Base-by-base conservation (phyloP, 2,113 vertebrate genomes). In the Caranx melampygus region DNA sequence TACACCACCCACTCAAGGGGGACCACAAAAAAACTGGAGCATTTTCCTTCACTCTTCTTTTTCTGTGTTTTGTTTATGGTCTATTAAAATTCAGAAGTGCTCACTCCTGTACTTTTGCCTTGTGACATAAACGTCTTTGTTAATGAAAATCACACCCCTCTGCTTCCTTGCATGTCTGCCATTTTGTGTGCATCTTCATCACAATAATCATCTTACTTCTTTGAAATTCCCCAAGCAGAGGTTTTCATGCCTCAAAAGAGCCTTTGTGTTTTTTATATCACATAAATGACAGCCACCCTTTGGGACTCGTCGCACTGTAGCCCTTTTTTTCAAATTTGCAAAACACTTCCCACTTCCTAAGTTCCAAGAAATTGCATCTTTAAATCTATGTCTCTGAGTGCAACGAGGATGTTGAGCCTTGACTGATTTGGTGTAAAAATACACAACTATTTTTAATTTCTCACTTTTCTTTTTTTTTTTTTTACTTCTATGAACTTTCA, bases 231-330 rank as follows among this genome's bases (percentile, higher is more conserved):
- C 61, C 16, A 45, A 78, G 77, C 49, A 78, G 26, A 5, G 4
- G 5, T 75, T 85, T 89, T 84, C 58, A 72, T 62, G 65, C 75
- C 65, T 88, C 81, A 67, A 63, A 89, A 67, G 63, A 72, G 55
- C 8, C 26, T 62, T 74, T 73, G 66, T 83, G 70, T 44, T 67
- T 83, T 85, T 82, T 74, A 61, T 57, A 65, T 75, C 60, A 6
- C 52, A 21, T 75, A 81, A 82, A 67, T 87, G 81, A 85, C 72
- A 84, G 78, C 62, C 40, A 26, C 66, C 81, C 79, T 73, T 65
- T 52, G 75, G 71, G 78, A 89, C 49, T 63, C 68, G 68, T 84
- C 83, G 72, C 26, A 58, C 61, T 87, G 62, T 52, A 73, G 64
- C 54, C 51, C 54, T 76, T 55, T 57, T 76, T 55, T 77, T 73